Evolutionary conservation across 2,888 invertebrate species (phyloP), one percentile per base, ranked within the genome.

Genomic region (Volucella zonaria): DNA sequence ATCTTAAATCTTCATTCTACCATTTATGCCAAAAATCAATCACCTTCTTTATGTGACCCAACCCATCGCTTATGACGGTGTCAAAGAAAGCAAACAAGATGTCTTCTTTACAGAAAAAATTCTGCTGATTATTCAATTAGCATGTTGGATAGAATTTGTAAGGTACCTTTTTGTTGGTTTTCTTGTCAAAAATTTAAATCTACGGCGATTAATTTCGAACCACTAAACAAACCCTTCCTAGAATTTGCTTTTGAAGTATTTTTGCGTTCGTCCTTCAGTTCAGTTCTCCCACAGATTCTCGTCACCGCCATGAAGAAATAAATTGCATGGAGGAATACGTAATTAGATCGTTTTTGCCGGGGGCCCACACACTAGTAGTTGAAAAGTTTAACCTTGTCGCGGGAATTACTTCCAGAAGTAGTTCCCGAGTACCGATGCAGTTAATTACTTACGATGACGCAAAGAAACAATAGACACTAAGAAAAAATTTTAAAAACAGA

Each of bases 371-470:
- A 59, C 59, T 11, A 42, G 11, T 43, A 43, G 2, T 43, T 59
- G 43, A 43, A 43, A 43, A 18, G 11, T 14, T n/a, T 61, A 61
- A 61, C 61, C 23, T 45, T 61, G 45, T n/a, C 43, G 6, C 12
- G n/a, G 23, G 45, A 23, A 61, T 61, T 59, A 12, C 18, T 59
- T 18, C 18, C 43, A 12, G 18, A 59, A 59, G 43, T 12, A 23
- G 12, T 18, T 18, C 10, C 1, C 1, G 18, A 23, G 18, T 23
- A 23, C 59, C 31, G 31, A 31, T 31, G 31, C 6, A 31, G 31
- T 31, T 6, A 59, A 59, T 59, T 45, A 61, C 18, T 61, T 61
- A 45, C 12, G 42, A 45, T 45, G 61, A 61, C 61, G 45, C 23
- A 61, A 45, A 10, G 8, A 45, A 18, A 11, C 12, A 45, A 61